A percentile compares a stretch with the other conserved stretches of the same genome.
Conservation (phyloP, 2,888 invertebrate genomes). For the Charanyca ferruginea region DNA sequence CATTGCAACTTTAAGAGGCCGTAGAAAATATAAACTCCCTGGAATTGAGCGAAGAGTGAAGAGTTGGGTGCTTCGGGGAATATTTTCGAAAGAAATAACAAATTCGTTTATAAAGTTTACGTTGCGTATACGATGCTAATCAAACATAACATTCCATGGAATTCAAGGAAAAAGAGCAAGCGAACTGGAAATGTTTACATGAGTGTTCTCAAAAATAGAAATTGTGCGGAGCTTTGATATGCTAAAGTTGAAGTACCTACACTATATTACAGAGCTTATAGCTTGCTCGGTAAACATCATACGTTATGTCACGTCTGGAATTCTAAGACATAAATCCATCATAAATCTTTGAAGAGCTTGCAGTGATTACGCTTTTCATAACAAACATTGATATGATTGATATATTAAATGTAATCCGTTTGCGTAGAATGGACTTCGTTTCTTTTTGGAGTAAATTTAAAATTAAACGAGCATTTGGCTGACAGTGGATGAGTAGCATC, state of each 20-base stretch:
- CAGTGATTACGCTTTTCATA: conserved; percentile 9
- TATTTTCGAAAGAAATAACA: conserved; percentile 34
- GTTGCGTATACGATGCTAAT: conserved; percentile 30
- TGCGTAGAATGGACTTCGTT: not conserved
- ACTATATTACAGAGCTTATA: conserved; percentile 9
- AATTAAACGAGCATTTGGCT: not conserved
- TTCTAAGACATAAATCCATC: not conserved
- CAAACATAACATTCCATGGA: conserved; percentile 43
- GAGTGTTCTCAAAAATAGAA: conserved; percentile 50
- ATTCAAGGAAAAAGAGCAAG: conserved; percentile 36
- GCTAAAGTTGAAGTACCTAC: conserved; percentile 22
- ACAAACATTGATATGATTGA: not conserved
- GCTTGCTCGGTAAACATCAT: conserved; percentile 3
- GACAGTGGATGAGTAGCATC: no score
- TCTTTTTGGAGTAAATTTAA: not conserved
- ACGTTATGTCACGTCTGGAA: not conserved
- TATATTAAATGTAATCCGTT: not conserved
- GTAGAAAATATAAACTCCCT: conserved; percentile 24
- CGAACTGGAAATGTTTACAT: conserved; percentile 44
- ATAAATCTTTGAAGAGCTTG: conserved; percentile 9
- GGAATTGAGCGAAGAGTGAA: conserved; percentile 2
- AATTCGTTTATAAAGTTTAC: conserved; percentile 35
- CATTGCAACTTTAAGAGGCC: conserved; percentile 21
- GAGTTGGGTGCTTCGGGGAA: conserved; percentile 9
- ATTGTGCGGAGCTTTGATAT: conserved; percentile 44